A percentile compares a stretch with the other conserved stretches of the same genome.
phyloP scores from a whole-genome alignment of 2,113 vertebrate species.

The Thalassarche chlororhynchos region DNA sequence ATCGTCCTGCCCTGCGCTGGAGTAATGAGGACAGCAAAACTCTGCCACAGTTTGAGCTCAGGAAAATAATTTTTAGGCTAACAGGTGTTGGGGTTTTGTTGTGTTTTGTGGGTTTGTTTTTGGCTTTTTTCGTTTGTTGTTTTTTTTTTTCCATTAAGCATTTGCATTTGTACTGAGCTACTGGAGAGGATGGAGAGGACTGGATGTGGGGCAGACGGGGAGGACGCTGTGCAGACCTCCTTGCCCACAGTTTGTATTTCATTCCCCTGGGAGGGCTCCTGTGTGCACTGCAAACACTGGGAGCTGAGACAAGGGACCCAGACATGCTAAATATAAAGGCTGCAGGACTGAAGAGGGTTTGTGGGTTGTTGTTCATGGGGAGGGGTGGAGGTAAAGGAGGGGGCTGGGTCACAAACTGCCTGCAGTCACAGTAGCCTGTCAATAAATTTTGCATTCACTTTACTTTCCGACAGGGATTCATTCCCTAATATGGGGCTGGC shows the following conservation, averaged over 20 bases:
- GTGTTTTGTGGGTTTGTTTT: too few relatives aligned
- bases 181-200: neutral
- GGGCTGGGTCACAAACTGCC: slow-evolving; percentile 57
- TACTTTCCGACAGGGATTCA: slow-evolving; percentile 83
- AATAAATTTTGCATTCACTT: slow-evolving; percentile 86
- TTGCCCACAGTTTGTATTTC: neutral
- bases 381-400: slow-evolving; percentile 1
- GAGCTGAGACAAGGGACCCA: neutral
- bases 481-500: slow-evolving; percentile 93
- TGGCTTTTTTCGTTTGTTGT: neutral
- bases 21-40: neutral
- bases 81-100: neutral
- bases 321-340: slow-evolving; percentile 51
- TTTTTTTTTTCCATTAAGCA: neutral
- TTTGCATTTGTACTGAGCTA: neutral
- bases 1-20: neutral
- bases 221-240: neutral
- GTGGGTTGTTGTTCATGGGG: neutral
- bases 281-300: fast-evolving
- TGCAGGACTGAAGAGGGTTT: neutral
- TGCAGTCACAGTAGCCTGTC: slow-evolving; percentile 81
- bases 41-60: neutral
- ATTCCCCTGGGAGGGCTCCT: neutral
- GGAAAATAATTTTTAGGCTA: neutral
- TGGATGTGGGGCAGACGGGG: neutral